Evolutionary conservation across 2,113 vertebrate species (phyloP).

Genomic region (Forbesichthys papilliferus): DNA sequence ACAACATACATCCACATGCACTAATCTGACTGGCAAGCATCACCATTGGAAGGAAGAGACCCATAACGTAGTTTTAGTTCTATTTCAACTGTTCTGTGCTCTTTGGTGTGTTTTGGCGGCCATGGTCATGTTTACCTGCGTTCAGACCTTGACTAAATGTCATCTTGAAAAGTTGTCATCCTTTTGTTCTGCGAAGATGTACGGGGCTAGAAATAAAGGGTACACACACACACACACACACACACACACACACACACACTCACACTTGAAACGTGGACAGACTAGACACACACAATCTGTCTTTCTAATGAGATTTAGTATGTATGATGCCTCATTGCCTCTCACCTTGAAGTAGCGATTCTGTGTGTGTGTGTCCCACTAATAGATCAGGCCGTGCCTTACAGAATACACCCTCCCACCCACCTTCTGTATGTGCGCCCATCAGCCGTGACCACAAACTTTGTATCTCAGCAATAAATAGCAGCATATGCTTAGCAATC

Average conservation of each 20-base stretch:
- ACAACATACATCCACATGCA: constrained; percentile 13
- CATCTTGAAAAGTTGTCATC: constrained; percentile 9
- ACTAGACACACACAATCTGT: background rate
- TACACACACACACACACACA: constrained; percentile 3
- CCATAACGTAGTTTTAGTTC: constrained; percentile 13
- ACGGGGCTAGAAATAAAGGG: constrained; percentile 53
- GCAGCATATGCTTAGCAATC: constrained; percentile 57
- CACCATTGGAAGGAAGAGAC: constrained; percentile 2
- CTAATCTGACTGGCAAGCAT: constrained; percentile 28
- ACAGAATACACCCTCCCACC: constrained; percentile 26
- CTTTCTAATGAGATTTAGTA: constrained; percentile 14
- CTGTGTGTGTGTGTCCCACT: constrained; percentile 19
- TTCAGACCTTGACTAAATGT: constrained; percentile 12
- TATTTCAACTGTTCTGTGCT: constrained; percentile 47
- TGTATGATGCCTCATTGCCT: constrained; percentile 11
- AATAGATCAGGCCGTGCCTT: constrained; percentile 58
- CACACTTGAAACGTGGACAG: constrained; percentile 6
- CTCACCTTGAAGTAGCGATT: constrained; percentile 16
- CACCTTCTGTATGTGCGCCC: constrained; percentile 24
- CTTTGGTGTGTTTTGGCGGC: constrained; percentile 24
- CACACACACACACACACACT: background rate
- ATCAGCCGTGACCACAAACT: constrained; percentile 26
- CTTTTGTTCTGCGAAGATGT: constrained; percentile 16
- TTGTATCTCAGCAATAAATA: constrained; percentile 63
- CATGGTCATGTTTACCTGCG: constrained; percentile 27